These are phyloP conservation scores for Antheraea mylitta DNA, from an alignment of 1,140 invertebrate genomes.

Conservation along the genomic window DNA sequence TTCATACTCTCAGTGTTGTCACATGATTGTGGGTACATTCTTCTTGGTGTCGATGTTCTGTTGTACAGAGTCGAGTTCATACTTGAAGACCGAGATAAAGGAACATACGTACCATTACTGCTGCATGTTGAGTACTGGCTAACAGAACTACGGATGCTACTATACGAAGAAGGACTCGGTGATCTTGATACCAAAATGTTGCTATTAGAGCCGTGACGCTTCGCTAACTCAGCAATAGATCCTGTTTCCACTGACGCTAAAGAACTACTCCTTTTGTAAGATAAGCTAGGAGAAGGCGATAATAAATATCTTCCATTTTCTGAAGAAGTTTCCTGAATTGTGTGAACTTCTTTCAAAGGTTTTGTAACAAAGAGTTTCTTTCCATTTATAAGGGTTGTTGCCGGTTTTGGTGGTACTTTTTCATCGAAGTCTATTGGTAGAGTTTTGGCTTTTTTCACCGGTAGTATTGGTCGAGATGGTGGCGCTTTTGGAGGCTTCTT, in stretches of 20 bases:
- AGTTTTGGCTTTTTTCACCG: conserved; percentile 72
- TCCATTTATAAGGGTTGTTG: conserved; percentile 49
- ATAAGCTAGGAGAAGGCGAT: conserved; percentile 68
- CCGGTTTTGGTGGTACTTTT: conserved; percentile 51
- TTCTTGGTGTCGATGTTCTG: conserved; percentile 77
- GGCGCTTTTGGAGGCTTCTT: conserved; percentile 64
- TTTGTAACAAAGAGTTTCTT: conserved; percentile 70
- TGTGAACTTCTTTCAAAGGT: conserved; percentile 69
- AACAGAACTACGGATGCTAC: conserved; percentile 60
- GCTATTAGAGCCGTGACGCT: conserved; percentile 52
- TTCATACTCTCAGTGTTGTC: conserved; percentile 69
- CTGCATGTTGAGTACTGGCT: conserved; percentile 75
- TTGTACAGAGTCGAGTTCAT: conserved; percentile 65
- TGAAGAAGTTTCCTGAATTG: conserved; percentile 46
- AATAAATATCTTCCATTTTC: conserved; percentile 53
- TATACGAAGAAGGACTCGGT: conserved; percentile 66
- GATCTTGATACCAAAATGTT: conserved; percentile 63
- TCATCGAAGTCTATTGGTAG: conserved; percentile 70
- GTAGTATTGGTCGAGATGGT: conserved; percentile 55
- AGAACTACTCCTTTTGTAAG: conserved; percentile 58
- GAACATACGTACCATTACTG: conserved; percentile 65
- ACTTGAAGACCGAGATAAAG: conserved; percentile 64
- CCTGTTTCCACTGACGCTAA: conserved; percentile 68
- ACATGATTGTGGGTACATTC: conserved; percentile 82
- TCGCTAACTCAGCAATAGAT: conserved; percentile 70